Base-by-base conservation (phyloP, 2,888 invertebrate species). In the Alsophila aescularia region DNA sequence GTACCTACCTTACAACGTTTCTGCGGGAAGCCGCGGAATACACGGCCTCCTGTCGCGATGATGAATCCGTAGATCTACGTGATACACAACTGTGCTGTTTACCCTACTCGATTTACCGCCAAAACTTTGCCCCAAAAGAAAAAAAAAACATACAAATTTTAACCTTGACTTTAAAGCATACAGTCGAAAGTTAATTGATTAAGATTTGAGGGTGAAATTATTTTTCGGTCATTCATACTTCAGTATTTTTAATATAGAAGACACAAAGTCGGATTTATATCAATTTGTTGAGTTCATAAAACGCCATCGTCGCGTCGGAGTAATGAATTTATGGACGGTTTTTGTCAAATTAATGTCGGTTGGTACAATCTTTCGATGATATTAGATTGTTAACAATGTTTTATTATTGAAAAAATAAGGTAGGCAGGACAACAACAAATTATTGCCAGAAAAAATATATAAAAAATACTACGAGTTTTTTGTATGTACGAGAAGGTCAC, bases 21-120 rank as follows among this genome's bases (percentile, higher is more conserved):
- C 60, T 54, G 64, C 55, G 67, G 77, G 77, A 70, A 67, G 70
- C 72, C 60, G 62, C 64, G 68, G 74, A 69, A 74, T 78, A 73
- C 66, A 59, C 21, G 80, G 72, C 87, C 87, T 84, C 90, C 90
- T 86, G 89, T 85, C 81, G 90, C 66, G 90, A 75, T 70, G 76
- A 85, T 82, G 82, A 83, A 85, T 80, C 82, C 84, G 63, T 74
- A 81, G 73, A 72, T 57, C 71, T 65, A 72, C 70, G 73, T 71
- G 79, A 76, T 77, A 69, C 77, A 66, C 72, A 75, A 78, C 77
- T 71, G 70, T 67, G 66, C 66, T 62, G 69, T 70, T 75, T 71
- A 77, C 79, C 79, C 77, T 73, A 75, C 67, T 60, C 65, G 40
- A 35, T 47, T 62, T 69, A 52, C 65, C 15, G 31, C 18, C 54